Conservation (phyloP, 2,797 vertebrate species). For the Artibeus lituratus region DNA sequence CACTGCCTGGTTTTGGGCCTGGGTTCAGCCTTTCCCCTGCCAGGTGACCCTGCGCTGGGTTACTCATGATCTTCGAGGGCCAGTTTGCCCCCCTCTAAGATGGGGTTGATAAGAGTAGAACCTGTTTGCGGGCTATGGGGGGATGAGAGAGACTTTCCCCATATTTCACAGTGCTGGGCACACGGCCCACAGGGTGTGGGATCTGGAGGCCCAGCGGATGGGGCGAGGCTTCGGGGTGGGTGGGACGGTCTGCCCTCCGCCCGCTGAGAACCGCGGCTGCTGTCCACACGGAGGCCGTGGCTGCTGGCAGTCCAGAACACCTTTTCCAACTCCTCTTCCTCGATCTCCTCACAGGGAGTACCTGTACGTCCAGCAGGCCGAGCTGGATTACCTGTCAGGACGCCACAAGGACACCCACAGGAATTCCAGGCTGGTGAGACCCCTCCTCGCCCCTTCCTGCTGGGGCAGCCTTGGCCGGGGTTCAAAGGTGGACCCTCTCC, state of each 20-base stretch:
- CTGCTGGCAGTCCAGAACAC: fast-evolving
- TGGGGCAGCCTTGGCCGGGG: background rate
- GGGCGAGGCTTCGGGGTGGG: fast-evolving
- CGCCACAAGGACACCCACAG: constrained; percentile 91
- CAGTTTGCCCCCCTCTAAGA: background rate
- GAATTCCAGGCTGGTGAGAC: constrained; percentile 94
- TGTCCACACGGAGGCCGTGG: fast-evolving
- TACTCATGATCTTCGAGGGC: too few relatives aligned
- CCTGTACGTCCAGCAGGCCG: constrained; percentile 90
- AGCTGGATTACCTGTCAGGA: constrained; percentile 92
- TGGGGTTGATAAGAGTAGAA: background rate
- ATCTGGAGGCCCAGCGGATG: background rate
- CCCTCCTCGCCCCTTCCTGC: background rate
- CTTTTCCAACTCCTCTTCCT: background rate
- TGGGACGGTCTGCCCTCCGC: background rate
- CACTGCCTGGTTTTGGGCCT: background rate
- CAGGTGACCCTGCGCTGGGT: background rate
- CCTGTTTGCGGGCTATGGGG: background rate
- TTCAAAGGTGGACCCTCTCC: fast-evolving
- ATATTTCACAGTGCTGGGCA: fast-evolving
- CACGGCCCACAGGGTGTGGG: fast-evolving
- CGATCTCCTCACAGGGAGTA: constrained; percentile 84
- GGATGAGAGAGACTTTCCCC: background rate
- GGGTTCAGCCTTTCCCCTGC: background rate
- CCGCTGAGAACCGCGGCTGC: fast-evolving